A percentile compares a stretch with the other conserved stretches of the same genome.
Conservation (phyloP, 2,888 invertebrate species). For the Syrista parreyssii region DNA sequence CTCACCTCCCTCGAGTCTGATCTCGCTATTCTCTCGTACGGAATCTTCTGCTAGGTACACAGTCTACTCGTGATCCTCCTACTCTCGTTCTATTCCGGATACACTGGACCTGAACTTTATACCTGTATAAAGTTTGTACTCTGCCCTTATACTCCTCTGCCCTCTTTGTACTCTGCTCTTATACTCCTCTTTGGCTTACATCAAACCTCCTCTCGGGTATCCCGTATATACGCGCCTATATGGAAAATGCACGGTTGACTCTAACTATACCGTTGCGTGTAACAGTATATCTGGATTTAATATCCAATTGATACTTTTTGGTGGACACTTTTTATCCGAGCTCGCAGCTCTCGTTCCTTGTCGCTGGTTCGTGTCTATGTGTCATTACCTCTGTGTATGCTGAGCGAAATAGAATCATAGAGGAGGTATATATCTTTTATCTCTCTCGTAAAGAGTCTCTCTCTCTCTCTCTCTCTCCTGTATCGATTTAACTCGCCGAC, state of each 20-base stretch:
- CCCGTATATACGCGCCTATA: not conserved
- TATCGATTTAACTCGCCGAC: not conserved
- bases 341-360: no score
- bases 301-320: no score
- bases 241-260: not conserved
- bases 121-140: not conserved
- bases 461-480: not conserved
- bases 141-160: not conserved
- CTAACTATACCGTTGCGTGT: no score
- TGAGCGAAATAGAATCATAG: no score
- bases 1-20: slow-evolving; percentile 11
- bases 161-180: not conserved
- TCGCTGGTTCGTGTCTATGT: no score
- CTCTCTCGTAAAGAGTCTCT: not conserved
- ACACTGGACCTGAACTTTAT: not conserved
- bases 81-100: not conserved
- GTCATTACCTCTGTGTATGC: no score
- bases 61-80: not conserved
- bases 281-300: no score
- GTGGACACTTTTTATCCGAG: no score
- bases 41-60: not conserved
- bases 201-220: not conserved
- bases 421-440: no score
- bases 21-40: not conserved
- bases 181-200: not conserved